Conservation (phyloP, 2,797 vertebrate genomes). For the Poecilia gillii region DNA sequence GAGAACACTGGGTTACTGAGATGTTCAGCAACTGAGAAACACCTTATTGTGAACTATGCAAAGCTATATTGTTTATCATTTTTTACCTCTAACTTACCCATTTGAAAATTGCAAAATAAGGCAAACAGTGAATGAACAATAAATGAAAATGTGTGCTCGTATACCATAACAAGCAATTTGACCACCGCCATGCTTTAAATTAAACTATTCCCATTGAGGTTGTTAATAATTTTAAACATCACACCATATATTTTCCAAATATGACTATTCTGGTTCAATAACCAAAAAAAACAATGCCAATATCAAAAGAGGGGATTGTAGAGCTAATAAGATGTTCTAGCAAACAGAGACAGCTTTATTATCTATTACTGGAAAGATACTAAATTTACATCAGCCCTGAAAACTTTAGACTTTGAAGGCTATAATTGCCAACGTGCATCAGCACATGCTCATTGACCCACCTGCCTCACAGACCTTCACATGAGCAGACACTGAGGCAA, state of each 20-base stretch:
- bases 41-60: background rate
- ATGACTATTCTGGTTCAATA: background rate
- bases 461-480: slow-evolving; percentile 74
- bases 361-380: slow-evolving; percentile 17
- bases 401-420: slow-evolving; percentile 74
- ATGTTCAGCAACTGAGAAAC: background rate
- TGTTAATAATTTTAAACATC: background rate
- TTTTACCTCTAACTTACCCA: background rate
- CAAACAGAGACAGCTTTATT: slow-evolving; percentile 8
- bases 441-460: slow-evolving; percentile 65
- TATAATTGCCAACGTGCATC: slow-evolving; percentile 65
- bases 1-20: background rate
- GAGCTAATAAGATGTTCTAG: slow-evolving; percentile 5
- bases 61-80: background rate
- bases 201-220: background rate
- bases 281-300: background rate
- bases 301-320: background rate
- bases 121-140: background rate
- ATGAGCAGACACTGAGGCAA: slow-evolving; percentile 79
- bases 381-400: slow-evolving; percentile 57
- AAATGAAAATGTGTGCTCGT: background rate
- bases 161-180: background rate
- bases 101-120: background rate
- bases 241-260: background rate
- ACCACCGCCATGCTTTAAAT: slow-evolving; percentile 4